phyloP scores from a whole-genome alignment of 2,888 invertebrate genomes.

The Dryomyza anilis region DNA sequence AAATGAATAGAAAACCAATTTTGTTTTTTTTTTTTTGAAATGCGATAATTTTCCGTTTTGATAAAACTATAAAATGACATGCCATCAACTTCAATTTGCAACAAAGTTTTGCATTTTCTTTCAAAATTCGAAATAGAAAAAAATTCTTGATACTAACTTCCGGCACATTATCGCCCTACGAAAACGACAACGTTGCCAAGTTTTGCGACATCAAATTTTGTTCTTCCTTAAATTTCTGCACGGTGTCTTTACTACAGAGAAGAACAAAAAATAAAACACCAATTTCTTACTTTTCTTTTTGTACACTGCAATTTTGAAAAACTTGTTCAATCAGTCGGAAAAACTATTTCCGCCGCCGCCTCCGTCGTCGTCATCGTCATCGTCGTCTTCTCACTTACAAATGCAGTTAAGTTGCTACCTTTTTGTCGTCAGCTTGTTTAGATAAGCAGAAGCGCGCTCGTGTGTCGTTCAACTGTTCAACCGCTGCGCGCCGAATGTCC shows the following conservation, averaged over 20 bases:
- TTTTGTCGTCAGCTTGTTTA: slow-evolving; percentile 37
- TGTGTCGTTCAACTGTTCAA: too few relatives aligned
- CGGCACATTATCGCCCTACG: slow-evolving; percentile 9
- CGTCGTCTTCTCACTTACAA: slow-evolving; percentile 23
- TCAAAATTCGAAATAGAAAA: neutral
- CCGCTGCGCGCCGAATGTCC: neutral
- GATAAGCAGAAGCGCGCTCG: slow-evolving; percentile 40
- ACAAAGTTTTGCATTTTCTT: too few relatives aligned
- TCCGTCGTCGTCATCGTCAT: neutral
- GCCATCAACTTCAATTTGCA: neutral
- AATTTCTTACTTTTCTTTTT: slow-evolving; percentile 2
- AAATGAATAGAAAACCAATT: too few relatives aligned
- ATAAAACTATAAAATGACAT: neutral
- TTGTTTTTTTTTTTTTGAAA: too few relatives aligned
- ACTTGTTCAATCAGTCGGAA: slow-evolving; percentile 32
- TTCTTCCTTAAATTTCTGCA: neutral
- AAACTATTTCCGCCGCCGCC: slow-evolving; percentile 30
- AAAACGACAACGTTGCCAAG: neutral
- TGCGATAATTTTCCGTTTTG: neutral
- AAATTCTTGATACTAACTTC: neutral
- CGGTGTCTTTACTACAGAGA: neutral
- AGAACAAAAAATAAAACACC: too few relatives aligned
- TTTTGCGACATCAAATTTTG: slow-evolving; percentile 2
- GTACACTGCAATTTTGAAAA: slow-evolving; percentile 16
- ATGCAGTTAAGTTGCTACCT: slow-evolving; percentile 31